Evolutionary conservation across 2,113 vertebrate species (phyloP), one percentile per base, ranked within the genome.

Genomic region (Hystrix brachyura): DNA sequence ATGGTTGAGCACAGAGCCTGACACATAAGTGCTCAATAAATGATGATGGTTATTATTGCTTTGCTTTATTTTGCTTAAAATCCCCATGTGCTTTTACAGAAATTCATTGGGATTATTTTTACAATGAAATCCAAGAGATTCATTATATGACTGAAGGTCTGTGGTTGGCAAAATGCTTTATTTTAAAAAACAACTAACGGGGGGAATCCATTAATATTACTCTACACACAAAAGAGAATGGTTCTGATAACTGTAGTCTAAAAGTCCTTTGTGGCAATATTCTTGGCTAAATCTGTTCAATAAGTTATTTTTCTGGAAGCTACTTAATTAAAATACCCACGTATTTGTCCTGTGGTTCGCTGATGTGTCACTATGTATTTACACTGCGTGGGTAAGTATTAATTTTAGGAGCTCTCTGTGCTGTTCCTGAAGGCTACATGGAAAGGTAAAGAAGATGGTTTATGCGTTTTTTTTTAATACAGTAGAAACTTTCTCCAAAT

Each of bases 31-130:
- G 43, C 51, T 48, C 76, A 88, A 7, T 78, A 95, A 69, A 69
- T 86, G 72, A 43, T 59, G 82, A 23, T 29, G 67, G 25, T 78
- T 96, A 53, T 65, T 59, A 82, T 53, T 23, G 82, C 59, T 93
- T 71, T 34, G 43, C 67, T 91, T 78, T 90, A 64, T 74, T 97
- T 96, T 83, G 38, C 46, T 92, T 95, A 62, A 79, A 94, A 79
- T 89, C 5, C 48, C 27, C 55, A 1, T 43, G 23, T 6, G 80
- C 60, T 96, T 94, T 92, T 48, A 97, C 14, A 89, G 46, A 91
- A 82, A 85, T 92, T 94, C 25, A 72, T 80, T 90, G 48, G 62
- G 25, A 59, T 38, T 72, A 80, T 71, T 90, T 95, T 84, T 90
- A 80, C 21, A 46, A 32, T 82, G 27, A 82, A 72, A 86, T 78